These are phyloP conservation scores for Elysia chlorotica DNA, from an alignment of 1,140 invertebrate species.

Conservation along the genomic window DNA sequence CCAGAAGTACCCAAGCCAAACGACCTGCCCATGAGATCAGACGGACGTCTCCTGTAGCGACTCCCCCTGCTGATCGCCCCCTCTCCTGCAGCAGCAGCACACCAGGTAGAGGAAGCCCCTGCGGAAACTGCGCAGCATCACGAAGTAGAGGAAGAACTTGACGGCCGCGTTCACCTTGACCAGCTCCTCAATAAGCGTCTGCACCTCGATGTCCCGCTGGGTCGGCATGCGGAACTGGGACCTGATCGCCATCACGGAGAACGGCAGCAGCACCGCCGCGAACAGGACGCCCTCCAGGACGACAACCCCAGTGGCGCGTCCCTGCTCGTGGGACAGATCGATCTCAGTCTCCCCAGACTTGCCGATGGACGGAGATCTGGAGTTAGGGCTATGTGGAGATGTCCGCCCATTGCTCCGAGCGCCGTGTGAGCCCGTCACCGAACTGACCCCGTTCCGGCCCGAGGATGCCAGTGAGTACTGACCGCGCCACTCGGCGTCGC, in stretches of 20 bases:
- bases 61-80: neutral
- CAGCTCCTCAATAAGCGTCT: neutral
- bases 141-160: conserved; percentile 14
- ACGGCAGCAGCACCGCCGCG: neutral
- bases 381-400: neutral
- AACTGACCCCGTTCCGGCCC: neutral
- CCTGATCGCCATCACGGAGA: neutral
- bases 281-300: conserved; percentile 4
- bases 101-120: neutral
- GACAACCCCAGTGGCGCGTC: conserved; percentile 2
- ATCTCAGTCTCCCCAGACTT: neutral
- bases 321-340: conserved; percentile 7
- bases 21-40: no score
- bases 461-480: neutral
- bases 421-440: conserved; percentile 5
- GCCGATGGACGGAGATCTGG: conserved; percentile 7
- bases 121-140: conserved; percentile 1
- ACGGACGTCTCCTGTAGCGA: conserved; percentile 2
- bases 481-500: no score
- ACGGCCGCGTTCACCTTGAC: conserved; percentile 16
- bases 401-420: neutral
- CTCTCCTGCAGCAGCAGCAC: neutral
- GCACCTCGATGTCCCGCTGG: neutral
- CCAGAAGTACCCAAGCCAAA: neutral
- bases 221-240: neutral